Base-by-base conservation (phyloP, 2,797 vertebrate genomes). In the Acanthurus tractus region DNA sequence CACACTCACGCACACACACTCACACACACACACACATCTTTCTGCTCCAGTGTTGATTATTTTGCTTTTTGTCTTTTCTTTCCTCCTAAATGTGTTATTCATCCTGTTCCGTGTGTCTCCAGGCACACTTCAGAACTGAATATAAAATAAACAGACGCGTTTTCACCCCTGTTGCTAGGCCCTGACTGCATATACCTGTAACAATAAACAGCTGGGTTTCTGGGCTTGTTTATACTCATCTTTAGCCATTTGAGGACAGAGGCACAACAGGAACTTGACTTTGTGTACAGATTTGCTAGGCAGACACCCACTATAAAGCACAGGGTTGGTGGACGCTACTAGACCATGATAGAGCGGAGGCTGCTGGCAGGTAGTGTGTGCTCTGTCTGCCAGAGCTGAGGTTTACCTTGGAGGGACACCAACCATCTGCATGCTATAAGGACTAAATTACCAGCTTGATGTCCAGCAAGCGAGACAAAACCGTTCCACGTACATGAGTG, bases 21-120 rank as follows among this genome's bases (percentile, higher is more conserved):
- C 29, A 34, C 29, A 34, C 5, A 7, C 29, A 34, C 72, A 77
- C 78, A 81, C 81, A 84, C 63, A 11, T 85, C 83, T 90, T 82
- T 89, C 87, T 90, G 84, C 85, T 89, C 77, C 86, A 68, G 48
- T 86, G 87, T 90, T 91, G 90, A 93, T 93, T 94, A 93, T 94
- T 94, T 92, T 40, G 78, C 82, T 93, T 93, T 91, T 91, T 92
- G 87, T 90, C 88, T 88, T 91, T 87, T 90, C 88, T 91, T 90
- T 86, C 91, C 83, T 88, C 82, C 87, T 85, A 86, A 92, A 92
- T 87, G 91, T 94, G 92, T 94, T 94, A 91, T 94, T 93, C 92
- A 92, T 94, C 92, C 92, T 93, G 91, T 91, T 89, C 87, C 48
- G 78, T 78, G 87, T 84, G 93, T 93, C 90, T 94, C 91, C 80